These are phyloP conservation scores for Girardinichthys multiradiatus DNA, from an alignment of 2,113 vertebrate species.

Conservation along the genomic window DNA sequence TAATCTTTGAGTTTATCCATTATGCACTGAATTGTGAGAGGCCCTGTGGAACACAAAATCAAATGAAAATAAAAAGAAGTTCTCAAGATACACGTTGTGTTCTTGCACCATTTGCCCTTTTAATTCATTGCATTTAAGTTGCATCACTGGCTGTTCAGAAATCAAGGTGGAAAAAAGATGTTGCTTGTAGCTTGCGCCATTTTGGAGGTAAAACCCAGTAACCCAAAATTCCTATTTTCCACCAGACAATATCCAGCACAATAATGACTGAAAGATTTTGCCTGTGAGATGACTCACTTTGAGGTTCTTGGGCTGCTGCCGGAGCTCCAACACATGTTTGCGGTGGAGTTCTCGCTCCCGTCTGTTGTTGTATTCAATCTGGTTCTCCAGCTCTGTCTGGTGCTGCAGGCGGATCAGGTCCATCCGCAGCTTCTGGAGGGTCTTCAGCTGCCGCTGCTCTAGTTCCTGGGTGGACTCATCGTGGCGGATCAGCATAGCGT, in stretches of 20 bases:
- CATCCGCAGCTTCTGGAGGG: slow-evolving; percentile 96
- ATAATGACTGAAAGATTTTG: background rate
- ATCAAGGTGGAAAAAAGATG: background rate
- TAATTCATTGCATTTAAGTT: slow-evolving; percentile 58
- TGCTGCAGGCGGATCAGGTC: slow-evolving; percentile 99
- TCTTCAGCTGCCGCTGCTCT: slow-evolving; percentile 95
- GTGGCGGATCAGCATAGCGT: slow-evolving; percentile 97
- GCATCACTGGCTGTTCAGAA: slow-evolving; percentile 54
- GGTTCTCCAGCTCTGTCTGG: slow-evolving; percentile 98
- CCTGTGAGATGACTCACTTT: slow-evolving; percentile 81
- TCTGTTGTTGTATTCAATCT: slow-evolving; percentile 99
- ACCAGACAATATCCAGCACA: background rate
- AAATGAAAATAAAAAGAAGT: slow-evolving; percentile 25
- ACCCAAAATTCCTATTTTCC: background rate
- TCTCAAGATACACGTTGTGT: slow-evolving; percentile 15
- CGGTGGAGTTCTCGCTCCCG: slow-evolving; percentile 95
- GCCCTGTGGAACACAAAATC: slow-evolving; percentile 7
- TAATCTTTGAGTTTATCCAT: background rate
- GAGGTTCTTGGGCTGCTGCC: slow-evolving; percentile 98
- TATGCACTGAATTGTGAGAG: background rate
- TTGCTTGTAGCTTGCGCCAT: slow-evolving; percentile 59
- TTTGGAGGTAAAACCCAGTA: slow-evolving; percentile 3
- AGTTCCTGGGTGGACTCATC: slow-evolving; percentile 97
- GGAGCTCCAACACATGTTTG: slow-evolving; percentile 98
- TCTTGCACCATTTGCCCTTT: slow-evolving; percentile 23